A percentile compares a stretch with the other conserved stretches of the same genome.
Conservation (phyloP, 37 sponge, comb jelly and placozoan genomes). For the Halisarca cf. caerulea region DNA sequence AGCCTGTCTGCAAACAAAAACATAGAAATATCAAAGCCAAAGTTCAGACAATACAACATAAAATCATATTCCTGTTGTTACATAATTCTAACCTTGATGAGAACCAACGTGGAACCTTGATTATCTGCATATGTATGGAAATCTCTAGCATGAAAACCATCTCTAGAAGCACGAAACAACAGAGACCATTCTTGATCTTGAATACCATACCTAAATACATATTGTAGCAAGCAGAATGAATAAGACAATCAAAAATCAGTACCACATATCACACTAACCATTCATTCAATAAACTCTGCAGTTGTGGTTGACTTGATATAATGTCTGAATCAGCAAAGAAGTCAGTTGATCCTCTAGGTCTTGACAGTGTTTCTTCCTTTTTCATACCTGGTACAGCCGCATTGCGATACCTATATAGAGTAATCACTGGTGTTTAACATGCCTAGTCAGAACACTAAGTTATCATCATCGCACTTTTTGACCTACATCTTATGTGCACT, state of each 20-base stretch:
- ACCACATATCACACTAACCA: constrained; percentile 15
- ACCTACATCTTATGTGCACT: too few species aligned
- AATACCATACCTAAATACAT: constrained; percentile 49
- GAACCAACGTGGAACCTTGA: constrained; percentile 55
- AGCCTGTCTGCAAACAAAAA: too few species aligned
- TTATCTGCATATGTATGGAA: constrained; percentile 78
- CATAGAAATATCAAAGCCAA: too few species aligned
- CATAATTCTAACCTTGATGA: constrained; percentile 49
- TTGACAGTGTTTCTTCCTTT: background rate
- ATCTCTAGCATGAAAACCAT: constrained; percentile 66
- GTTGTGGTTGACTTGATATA: background rate
- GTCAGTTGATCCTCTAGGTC: constrained; percentile 4
- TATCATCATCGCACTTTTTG: too few species aligned
- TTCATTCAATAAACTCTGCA: constrained; percentile 32
- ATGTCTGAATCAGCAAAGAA: constrained; percentile 28
- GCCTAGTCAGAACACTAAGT: too few species aligned
- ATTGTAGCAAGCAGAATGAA: background rate
- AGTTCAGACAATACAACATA: too few species aligned
- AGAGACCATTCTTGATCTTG: constrained; percentile 63
- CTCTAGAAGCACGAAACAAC: constrained; percentile 66
- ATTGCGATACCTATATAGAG: constrained; percentile 20
- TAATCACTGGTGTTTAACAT: too few species aligned
- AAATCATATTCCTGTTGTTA: too few species aligned
- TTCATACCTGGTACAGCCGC: constrained; percentile 25
- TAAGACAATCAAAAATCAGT: background rate